Percentiles rank a stretch among this genome's conserved stretches.
phyloP scores from a whole-genome alignment of 2,113 vertebrate species.

The Microcebus jonahi region DNA sequence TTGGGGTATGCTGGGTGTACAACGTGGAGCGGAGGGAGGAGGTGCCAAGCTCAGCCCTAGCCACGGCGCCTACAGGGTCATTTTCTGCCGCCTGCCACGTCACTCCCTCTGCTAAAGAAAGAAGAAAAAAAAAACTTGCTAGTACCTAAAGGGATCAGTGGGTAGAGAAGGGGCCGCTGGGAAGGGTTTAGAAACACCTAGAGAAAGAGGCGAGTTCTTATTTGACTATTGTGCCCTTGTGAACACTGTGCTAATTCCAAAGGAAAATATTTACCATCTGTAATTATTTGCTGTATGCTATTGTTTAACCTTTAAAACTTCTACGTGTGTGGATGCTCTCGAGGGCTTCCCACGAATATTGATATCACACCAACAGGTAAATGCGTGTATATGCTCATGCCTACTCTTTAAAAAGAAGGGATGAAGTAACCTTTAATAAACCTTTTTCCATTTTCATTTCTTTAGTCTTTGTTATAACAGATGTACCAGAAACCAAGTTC shows the following conservation, averaged over 20 bases:
- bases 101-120: slow-evolving; percentile 69
- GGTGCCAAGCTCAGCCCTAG: slow-evolving; percentile 35
- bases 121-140: neutral
- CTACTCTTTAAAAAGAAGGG: neutral
- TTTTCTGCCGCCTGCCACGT: slow-evolving; percentile 84
- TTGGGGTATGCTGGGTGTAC: slow-evolving; percentile 27
- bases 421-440: neutral
- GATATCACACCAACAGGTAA: neutral
- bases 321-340: neutral
- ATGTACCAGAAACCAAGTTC: neutral
- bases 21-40: slow-evolving; percentile 65
- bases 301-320: slow-evolving; percentile 8
- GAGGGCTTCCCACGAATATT: neutral
- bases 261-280: neutral
- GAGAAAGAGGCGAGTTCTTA: neutral
- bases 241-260: neutral
- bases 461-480: neutral
- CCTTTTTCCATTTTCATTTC: neutral
- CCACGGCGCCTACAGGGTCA: slow-evolving; percentile 68
- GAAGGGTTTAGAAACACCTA: slow-evolving; percentile 7
- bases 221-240: neutral
- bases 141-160: neutral
- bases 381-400: neutral
- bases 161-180: neutral
- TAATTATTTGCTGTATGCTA: neutral